These are phyloP conservation scores for Belonocnema kinseyi DNA, from an alignment of 1,140 invertebrate genomes.

Conservation along the genomic window DNA sequence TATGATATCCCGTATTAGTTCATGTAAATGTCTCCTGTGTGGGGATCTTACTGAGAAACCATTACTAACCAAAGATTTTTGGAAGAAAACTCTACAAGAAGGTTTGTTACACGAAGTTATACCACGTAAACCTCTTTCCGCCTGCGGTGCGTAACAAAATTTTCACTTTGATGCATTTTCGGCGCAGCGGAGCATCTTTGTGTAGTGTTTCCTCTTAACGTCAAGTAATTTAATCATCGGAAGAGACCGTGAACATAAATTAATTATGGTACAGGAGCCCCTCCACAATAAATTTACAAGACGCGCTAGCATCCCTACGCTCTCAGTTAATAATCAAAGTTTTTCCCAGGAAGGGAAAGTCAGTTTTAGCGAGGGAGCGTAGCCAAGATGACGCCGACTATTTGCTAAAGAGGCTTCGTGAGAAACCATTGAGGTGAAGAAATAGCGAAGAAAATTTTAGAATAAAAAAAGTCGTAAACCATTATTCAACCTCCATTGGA, in stretches of 20 bases:
- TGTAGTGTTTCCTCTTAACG: constrained; percentile 9
- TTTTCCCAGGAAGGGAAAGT: constrained; percentile 35
- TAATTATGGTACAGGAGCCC: constrained; percentile 49
- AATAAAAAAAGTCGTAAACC: constrained; percentile 28
- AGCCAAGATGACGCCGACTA: constrained; percentile 2
- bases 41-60: no score
- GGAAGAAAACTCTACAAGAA: background rate
- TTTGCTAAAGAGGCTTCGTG: background rate
- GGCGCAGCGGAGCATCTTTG: constrained; percentile 10
- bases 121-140: constrained; percentile 13
- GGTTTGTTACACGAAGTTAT: background rate
- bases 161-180: constrained; percentile 31
- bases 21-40: background rate
- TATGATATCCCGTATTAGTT: background rate
- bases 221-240: constrained; percentile 51
- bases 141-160: constrained; percentile 4
- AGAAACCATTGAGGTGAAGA: background rate
- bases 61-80: no score
- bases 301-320: constrained; percentile 44
- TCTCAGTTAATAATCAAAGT: constrained; percentile 53
- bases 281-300: constrained; percentile 16
- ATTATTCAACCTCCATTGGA: constrained; percentile 62
- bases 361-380: background rate
- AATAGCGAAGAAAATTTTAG: background rate
- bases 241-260: constrained; percentile 50